phyloP scores from a whole-genome alignment of 2,113 vertebrate species.

The Sceloporus undulatus region DNA sequence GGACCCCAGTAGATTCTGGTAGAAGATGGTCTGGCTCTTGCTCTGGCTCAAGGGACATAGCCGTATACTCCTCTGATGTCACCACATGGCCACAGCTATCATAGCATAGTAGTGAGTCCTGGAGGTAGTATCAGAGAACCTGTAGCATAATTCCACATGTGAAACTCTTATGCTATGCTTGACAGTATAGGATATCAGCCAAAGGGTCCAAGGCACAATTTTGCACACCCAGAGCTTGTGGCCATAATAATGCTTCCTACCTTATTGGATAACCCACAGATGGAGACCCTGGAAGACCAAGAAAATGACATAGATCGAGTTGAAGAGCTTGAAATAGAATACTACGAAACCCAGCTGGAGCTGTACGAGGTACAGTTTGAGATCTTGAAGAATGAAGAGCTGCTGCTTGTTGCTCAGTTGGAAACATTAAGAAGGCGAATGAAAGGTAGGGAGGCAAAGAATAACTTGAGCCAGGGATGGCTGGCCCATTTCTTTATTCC shows the following conservation, averaged over 20 bases:
- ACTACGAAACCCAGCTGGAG: conserved; percentile 92
- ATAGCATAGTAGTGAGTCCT: too few relatives aligned
- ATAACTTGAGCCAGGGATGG: too few relatives aligned
- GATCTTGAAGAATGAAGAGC: conserved; percentile 92
- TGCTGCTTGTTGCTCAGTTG: conserved; percentile 88
- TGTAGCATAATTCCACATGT: too few relatives aligned
- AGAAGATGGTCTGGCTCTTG: too few relatives aligned
- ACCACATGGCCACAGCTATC: too few relatives aligned
- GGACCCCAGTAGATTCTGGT: too few relatives aligned
- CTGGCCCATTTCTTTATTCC: not conserved
- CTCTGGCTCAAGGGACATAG: too few relatives aligned
- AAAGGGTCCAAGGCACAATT: not conserved
- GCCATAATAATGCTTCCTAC: conserved; percentile 43
- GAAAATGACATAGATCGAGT: conserved; percentile 72
- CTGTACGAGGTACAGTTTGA: conserved; percentile 93
- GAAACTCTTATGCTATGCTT: too few relatives aligned
- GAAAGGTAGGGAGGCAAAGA: conserved; percentile 81
- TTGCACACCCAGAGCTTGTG: not conserved
- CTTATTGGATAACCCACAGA: conserved; percentile 71
- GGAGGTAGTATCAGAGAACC: too few relatives aligned
- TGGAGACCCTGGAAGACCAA: conserved; percentile 79
- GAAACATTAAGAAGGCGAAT: conserved; percentile 88
- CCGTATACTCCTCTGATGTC: too few relatives aligned
- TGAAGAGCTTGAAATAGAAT: conserved; percentile 90
- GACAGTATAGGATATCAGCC: too few relatives aligned